These are phyloP conservation scores for Sturnus vulgaris DNA, from an alignment of 2,113 vertebrate species.

Conservation along the genomic window DNA sequence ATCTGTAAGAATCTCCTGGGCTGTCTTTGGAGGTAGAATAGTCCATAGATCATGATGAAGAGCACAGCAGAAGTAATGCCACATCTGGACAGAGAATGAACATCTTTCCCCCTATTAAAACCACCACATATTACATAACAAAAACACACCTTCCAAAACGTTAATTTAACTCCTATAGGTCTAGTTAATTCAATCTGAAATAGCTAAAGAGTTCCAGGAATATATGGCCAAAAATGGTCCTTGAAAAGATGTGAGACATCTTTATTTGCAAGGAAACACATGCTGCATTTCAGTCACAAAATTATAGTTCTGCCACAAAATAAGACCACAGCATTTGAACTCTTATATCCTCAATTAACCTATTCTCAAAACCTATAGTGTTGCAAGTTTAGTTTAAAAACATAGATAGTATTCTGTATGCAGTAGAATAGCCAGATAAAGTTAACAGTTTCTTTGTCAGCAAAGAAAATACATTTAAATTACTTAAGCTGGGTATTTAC, in stretches of 20 bases:
- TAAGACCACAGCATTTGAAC: slow-evolving; percentile 48
- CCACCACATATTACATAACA: slow-evolving; percentile 58
- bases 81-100: slow-evolving; percentile 97
- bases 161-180: slow-evolving; percentile 52
- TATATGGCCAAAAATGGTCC: slow-evolving; percentile 57
- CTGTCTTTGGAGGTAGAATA: slow-evolving; percentile 76
- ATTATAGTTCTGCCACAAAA: slow-evolving; percentile 51
- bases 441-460: not conserved
- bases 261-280: slow-evolving; percentile 61
- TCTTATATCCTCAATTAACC: not conserved
- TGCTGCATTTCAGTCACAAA: slow-evolving; percentile 52
- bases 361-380: not conserved
- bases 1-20: slow-evolving; percentile 83
- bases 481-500: not conserved
- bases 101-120: slow-evolving; percentile 91
- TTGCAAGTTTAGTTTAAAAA: slow-evolving; percentile 14
- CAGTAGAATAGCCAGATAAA: not conserved
- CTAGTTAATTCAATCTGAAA: slow-evolving; percentile 74
- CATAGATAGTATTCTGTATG: not conserved
- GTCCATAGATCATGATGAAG: slow-evolving; percentile 90
- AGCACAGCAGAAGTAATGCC: slow-evolving; percentile 92
- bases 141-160: slow-evolving; percentile 63
- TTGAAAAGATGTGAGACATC: slow-evolving; percentile 72
- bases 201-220: slow-evolving; percentile 39
- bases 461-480: slow-evolving; percentile 14